Evolutionary conservation across 2,797 vertebrate species (phyloP), one percentile per base, ranked within the genome.

Genomic region (Moxostoma hubbsi): DNA sequence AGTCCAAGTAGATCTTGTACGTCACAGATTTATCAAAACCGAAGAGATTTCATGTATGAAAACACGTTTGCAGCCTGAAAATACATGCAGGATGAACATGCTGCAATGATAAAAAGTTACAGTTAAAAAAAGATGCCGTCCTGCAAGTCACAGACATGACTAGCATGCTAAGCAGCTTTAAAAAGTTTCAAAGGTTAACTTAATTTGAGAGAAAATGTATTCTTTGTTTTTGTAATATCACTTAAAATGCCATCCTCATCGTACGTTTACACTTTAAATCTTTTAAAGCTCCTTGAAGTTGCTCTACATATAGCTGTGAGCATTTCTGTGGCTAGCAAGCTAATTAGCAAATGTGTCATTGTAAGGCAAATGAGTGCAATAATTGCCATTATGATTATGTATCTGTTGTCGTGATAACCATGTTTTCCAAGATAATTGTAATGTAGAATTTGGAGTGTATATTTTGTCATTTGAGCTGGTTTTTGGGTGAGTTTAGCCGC

Each of bases 281-380:
- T 6, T 3, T 45, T 6, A 0, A 61, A 51, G 7, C n/a, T 51
- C 11, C 8, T 36, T 67, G 8, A 12, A 9, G 13, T 4, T 5
- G 10, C 5, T 50, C 63, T n/a, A 24, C 64, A 49, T 12, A 4
- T 50, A 54, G 4, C 3, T 50, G 24, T 5, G 59, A 64, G 12
- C 43, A 7, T 64, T 46, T 78, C 13, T 51, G 11, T 10, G 16
- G 68, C 59, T 71, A 70, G n/a, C 15, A 54, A 16, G 77, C 68
- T 79, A 72, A 49, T 71, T 79, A 79, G 68, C 68, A 43, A 9
- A 0, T 49, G 57, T 72, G 77, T 72, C 68, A 24, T 24, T 24
- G 24, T 1, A 3, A 24, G 24, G 24, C 59, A 7, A 9, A 5
- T 4, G 11, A 24, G 49, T 7, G 47, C n/a, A 2, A 10, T 49